These are phyloP conservation scores for Stichopus horrens DNA, from an alignment of 53 echinoderm and acorn worm genomes.

Conservation along the genomic window DNA sequence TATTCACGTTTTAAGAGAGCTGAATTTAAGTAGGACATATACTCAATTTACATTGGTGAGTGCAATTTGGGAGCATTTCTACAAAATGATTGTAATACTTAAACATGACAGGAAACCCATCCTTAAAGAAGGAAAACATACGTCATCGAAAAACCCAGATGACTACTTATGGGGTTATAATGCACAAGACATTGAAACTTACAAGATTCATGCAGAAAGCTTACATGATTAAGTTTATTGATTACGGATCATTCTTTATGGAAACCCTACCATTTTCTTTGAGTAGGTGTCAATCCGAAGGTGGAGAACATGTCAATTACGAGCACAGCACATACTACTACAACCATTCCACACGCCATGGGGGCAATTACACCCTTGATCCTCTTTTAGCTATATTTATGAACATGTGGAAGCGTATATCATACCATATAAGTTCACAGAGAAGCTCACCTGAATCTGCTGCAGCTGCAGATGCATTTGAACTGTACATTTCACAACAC, in stretches of 20 bases:
- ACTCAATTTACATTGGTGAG: background rate
- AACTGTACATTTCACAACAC: background rate
- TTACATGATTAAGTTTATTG: slow-evolving; percentile 24
- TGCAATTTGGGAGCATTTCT: slow-evolving; percentile 58
- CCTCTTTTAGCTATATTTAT: slow-evolving; percentile 11
- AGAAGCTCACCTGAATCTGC: background rate
- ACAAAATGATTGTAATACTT: slow-evolving; percentile 50
- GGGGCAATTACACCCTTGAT: slow-evolving; percentile 59
- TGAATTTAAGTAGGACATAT: background rate
- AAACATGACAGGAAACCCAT: slow-evolving; percentile 9
- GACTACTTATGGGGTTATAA: background rate
- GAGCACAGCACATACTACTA: slow-evolving; percentile 55
- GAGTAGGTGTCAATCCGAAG: slow-evolving; percentile 66
- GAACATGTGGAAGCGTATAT: slow-evolving; percentile 4
- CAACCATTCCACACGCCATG: slow-evolving; percentile 68
- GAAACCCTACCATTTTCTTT: slow-evolving; percentile 48
- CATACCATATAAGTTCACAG: background rate
- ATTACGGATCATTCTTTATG: slow-evolving; percentile 40
- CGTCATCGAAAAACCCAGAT: background rate
- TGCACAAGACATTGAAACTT: background rate
- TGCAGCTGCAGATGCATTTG: background rate
- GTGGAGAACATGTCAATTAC: slow-evolving; percentile 71
- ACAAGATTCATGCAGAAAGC: slow-evolving; percentile 8
- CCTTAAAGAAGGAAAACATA: background rate
- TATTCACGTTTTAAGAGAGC: background rate